These are phyloP conservation scores for Pseudocheirus occidentalis DNA, from an alignment of 2,797 vertebrate genomes.

Conservation along the genomic window DNA sequence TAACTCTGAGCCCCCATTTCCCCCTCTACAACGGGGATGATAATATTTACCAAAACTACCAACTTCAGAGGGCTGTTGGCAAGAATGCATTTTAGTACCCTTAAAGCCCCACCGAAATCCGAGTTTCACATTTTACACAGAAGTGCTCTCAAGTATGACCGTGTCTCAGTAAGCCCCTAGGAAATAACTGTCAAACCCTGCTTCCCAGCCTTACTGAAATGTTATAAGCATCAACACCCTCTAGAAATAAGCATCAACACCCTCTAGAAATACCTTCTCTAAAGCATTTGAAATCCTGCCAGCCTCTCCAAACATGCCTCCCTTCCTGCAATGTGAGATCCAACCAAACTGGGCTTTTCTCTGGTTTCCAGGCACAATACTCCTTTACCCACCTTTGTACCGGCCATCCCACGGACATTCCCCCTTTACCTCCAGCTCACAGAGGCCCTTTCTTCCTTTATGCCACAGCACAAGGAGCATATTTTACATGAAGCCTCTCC, in stretches of 20 bases:
- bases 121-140: not conserved
- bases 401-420: not conserved
- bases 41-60: not conserved
- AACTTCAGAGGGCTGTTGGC: not conserved
- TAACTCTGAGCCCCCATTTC: not conserved
- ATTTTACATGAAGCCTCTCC: not conserved
- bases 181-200: not conserved
- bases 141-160: not conserved
- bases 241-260: not conserved
- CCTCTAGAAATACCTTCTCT: not conserved
- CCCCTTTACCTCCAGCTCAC: not conserved
- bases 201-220: not conserved
- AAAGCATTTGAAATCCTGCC: not conserved
- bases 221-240: not conserved
- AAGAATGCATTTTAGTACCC: not conserved
- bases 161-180: not conserved
- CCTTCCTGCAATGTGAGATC: not conserved
- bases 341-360: not conserved
- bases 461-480: not conserved
- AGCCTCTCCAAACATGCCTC: not conserved
- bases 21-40: not conserved
- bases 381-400: too few species aligned
- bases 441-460: not conserved
- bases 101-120: not conserved
- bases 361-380: not conserved